phyloP scores from a whole-genome alignment of 2,113 vertebrate genomes.

The Monarcha castaneiventris region DNA sequence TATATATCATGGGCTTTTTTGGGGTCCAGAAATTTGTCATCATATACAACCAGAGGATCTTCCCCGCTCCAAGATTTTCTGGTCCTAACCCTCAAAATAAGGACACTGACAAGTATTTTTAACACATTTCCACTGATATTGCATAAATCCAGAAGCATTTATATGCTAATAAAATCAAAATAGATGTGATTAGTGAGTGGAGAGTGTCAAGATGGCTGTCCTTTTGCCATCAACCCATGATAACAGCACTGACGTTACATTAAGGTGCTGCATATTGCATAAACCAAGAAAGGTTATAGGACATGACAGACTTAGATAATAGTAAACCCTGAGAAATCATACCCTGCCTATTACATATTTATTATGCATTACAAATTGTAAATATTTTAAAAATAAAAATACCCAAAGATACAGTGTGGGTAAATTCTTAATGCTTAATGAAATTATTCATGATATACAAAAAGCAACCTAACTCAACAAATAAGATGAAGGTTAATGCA shows the following conservation, averaged over 20 bases:
- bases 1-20: neutral
- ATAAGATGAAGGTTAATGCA: constrained; percentile 82
- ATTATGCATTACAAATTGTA: constrained; percentile 76
- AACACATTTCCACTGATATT: constrained; percentile 66
- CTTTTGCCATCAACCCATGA: constrained; percentile 74
- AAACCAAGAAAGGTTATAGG: constrained; percentile 74
- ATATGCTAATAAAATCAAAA: constrained; percentile 81
- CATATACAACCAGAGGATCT: neutral
- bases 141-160: constrained; percentile 71
- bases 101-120: constrained; percentile 72
- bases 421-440: constrained; percentile 77
- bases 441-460: constrained; percentile 82
- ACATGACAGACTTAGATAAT: constrained; percentile 74
- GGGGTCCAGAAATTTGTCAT: neutral
- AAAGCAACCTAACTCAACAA: constrained; percentile 75
- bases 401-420: constrained; percentile 66
- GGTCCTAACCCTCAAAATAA: constrained; percentile 36
- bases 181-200: constrained; percentile 73
- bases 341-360: constrained; percentile 74
- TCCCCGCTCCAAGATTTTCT: neutral
- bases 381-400: constrained; percentile 72
- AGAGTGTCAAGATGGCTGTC: constrained; percentile 75
- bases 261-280: constrained; percentile 72
- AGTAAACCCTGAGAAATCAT: constrained; percentile 68
- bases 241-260: constrained; percentile 67